Percentiles rank a stretch among this genome's conserved stretches.
Evolutionary conservation across 2,888 invertebrate genomes (phyloP).

Genomic region (Eupithecia vulgata): DNA sequence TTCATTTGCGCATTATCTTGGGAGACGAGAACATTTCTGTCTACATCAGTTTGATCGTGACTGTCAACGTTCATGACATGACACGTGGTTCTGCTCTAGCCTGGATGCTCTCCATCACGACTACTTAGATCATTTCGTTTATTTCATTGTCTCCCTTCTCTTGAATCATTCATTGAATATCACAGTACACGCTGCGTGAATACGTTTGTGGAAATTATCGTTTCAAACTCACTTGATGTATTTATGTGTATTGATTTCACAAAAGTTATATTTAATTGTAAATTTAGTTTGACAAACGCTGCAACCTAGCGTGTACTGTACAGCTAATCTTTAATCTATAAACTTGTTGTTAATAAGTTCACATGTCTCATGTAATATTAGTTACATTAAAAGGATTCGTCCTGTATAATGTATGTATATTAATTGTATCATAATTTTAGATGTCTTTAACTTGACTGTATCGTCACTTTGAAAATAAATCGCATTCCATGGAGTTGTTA

Average conservation of each 20-base stretch:
- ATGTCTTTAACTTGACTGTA: conserved; percentile 40
- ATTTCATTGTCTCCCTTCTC: background rate
- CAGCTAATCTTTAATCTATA: conserved; percentile 46
- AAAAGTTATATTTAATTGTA: conserved; percentile 24
- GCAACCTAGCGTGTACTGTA: conserved; percentile 6
- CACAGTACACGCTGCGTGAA: conserved; percentile 3
- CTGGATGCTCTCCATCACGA: conserved; percentile 15
- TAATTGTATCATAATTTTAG: conserved; percentile 45
- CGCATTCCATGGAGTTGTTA: conserved; percentile 41
- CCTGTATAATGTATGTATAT: conserved; percentile 53
- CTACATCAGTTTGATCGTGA: conserved; percentile 15
- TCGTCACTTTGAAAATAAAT: conserved; percentile 32
- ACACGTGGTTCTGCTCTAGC: conserved; percentile 16
- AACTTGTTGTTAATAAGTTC: conserved; percentile 61
- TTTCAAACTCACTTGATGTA: conserved; percentile 10
- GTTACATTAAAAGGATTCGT: conserved; percentile 58
- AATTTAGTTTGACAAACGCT: conserved; percentile 9
- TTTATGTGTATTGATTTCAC: conserved; percentile 15
- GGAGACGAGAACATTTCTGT: conserved; percentile 29
- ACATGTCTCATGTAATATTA: conserved; percentile 66
- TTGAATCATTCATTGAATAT: background rate
- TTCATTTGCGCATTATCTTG: conserved; percentile 16
- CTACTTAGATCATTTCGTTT: background rate
- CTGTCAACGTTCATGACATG: conserved; percentile 7
- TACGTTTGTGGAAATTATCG: conserved; percentile 15